Evolutionary conservation across 1,140 invertebrate genomes (phyloP).

Genomic region (Agraylea sexmaculata): DNA sequence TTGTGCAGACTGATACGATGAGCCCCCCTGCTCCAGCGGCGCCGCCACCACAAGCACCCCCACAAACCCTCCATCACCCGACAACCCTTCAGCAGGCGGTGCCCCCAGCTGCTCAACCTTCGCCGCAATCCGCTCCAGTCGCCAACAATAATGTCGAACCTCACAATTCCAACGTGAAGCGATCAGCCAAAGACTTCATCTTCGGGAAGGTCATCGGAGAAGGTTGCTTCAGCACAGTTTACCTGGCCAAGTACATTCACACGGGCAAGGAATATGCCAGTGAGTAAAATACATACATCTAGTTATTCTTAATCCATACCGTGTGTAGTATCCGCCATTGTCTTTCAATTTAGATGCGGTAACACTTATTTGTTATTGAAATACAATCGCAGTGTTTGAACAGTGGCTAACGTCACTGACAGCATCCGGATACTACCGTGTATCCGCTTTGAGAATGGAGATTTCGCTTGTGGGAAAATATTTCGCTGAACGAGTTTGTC

Average conservation of each 20-base stretch:
- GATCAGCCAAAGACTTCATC: slow-evolving; percentile 77
- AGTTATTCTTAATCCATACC: no score
- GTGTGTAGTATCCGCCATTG: no score
- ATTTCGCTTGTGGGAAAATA: no score
- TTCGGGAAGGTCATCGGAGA: slow-evolving; percentile 94
- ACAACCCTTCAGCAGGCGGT: no score
- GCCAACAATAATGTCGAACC: slow-evolving; percentile 21
- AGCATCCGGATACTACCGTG: no score
- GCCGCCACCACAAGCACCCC: slow-evolving; percentile 27
- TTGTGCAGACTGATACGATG: slow-evolving; percentile 22
- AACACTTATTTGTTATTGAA: no score
- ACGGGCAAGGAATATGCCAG: slow-evolving; percentile 85
- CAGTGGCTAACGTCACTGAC: no score
- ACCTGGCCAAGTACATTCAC: slow-evolving; percentile 84
- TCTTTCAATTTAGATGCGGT: no score
- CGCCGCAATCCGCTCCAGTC: slow-evolving; percentile 21
- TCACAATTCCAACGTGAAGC: slow-evolving; percentile 45
- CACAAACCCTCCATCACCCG: slow-evolving; percentile 34
- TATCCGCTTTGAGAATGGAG: no score
- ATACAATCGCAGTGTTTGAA: no score
- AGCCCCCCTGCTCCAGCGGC: slow-evolving; percentile 33
- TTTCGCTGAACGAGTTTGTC: no score
- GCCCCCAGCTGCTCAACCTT: slow-evolving; percentile 25
- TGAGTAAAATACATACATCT: slow-evolving; percentile 42
- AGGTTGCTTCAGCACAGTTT: slow-evolving; percentile 93